A percentile compares a stretch with the other conserved stretches of the same genome.
phyloP scores from a whole-genome alignment of 1,140 invertebrate species.

The Limonius californicus region DNA sequence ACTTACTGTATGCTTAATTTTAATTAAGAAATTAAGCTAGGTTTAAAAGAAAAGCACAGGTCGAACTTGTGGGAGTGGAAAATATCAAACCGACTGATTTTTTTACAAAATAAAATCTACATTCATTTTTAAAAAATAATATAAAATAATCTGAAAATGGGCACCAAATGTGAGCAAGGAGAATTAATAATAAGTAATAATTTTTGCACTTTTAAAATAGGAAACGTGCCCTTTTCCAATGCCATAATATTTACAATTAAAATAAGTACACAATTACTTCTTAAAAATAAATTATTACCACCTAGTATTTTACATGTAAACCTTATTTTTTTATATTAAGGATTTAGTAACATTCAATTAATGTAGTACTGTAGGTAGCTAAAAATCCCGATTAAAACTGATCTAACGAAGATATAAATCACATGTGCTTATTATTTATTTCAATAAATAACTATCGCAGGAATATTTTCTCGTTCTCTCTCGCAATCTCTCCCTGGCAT shows the following conservation, averaged over 20 bases:
- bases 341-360: neutral
- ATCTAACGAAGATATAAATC: too few species aligned
- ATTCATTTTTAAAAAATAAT: neutral
- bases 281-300: constrained; percentile 5
- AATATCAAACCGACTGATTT: constrained; percentile 9
- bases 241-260: constrained; percentile 3
- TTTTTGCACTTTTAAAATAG: constrained; percentile 24
- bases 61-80: too few species aligned
- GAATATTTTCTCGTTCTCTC: neutral
- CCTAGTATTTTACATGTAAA: neutral
- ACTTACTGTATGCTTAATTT: too few species aligned
- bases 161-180: neutral
- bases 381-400: too few species aligned
- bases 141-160: neutral
- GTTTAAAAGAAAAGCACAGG: too few species aligned
- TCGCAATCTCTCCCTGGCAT: too few species aligned
- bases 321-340: neutral
- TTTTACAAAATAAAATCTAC: constrained; percentile 1
- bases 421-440: too few species aligned
- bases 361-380: too few species aligned
- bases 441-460: too few species aligned
- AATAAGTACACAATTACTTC: constrained; percentile 12
- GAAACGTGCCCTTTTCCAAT: constrained; percentile 24
- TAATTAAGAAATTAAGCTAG: too few species aligned
- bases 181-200: neutral